These are phyloP conservation scores for Anticlea derivata DNA, from an alignment of 2,888 invertebrate species.

Conservation along the genomic window DNA sequence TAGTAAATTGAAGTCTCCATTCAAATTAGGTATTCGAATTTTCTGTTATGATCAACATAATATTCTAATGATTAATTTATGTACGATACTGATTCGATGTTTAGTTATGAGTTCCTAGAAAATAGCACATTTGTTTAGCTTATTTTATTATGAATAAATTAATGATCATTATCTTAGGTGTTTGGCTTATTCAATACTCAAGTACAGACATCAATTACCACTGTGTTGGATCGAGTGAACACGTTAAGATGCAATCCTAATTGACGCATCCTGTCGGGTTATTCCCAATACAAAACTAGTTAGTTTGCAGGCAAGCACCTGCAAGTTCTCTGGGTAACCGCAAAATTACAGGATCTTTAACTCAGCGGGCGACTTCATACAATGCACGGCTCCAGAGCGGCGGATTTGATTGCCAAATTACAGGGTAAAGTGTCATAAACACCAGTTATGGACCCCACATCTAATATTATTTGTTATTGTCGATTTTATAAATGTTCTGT, in stretches of 20 bases:
- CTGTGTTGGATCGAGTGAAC: constrained; percentile 27
- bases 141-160: not conserved
- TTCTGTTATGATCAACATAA: not conserved
- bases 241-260: constrained; percentile 39
- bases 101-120: not conserved
- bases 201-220: constrained; percentile 11
- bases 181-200: not conserved
- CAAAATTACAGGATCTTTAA: constrained; percentile 71
- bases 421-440: constrained; percentile 74
- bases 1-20: not conserved
- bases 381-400: constrained; percentile 54
- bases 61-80: not conserved
- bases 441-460: constrained; percentile 53
- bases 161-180: not conserved
- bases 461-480: constrained; percentile 28
- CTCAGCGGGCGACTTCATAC: constrained; percentile 64
- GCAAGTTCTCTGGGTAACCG: constrained; percentile 58
- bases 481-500: not conserved
- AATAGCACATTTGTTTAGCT: too few species aligned
- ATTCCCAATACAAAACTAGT: constrained; percentile 49
- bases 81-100: not conserved
- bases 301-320: constrained; percentile 64
- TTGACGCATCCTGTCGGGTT: constrained; percentile 45
- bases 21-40: constrained; percentile 2
- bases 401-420: constrained; percentile 74